phyloP scores from a whole-genome alignment of 1,140 invertebrate species.

The Zaprionus vittiger region DNA sequence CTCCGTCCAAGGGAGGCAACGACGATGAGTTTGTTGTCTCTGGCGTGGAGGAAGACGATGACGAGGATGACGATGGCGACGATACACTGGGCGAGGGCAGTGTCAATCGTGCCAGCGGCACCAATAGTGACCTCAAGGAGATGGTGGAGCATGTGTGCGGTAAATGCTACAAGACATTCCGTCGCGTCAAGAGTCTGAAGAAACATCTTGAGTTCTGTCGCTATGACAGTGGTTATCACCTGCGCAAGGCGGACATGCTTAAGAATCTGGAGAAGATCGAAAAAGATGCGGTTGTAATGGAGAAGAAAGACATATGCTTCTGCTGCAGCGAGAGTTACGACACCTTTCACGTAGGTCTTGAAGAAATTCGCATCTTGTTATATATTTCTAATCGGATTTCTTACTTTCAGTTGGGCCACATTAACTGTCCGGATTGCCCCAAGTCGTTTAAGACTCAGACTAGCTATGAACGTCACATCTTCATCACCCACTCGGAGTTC shows the following conservation, averaged over 20 bases:
- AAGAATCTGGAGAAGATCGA: slow-evolving; percentile 83
- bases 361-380: not conserved
- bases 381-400: not conserved
- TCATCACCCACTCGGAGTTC: slow-evolving; percentile 78
- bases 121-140: slow-evolving; percentile 57
- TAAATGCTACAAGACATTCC: slow-evolving; percentile 81
- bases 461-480: slow-evolving; percentile 82
- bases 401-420: slow-evolving; percentile 70
- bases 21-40: slow-evolving; percentile 58
- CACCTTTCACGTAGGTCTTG: slow-evolving; percentile 74
- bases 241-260: slow-evolving; percentile 78
- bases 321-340: slow-evolving; percentile 83
- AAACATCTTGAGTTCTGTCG: slow-evolving; percentile 81
- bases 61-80: slow-evolving; percentile 54
- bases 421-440: slow-evolving; percentile 83
- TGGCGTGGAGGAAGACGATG: slow-evolving; percentile 42
- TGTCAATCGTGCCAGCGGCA: slow-evolving; percentile 7
- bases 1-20: slow-evolving; percentile 29
- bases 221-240: slow-evolving; percentile 78
- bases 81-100: slow-evolving; percentile 26
- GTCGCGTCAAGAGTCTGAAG: slow-evolving; percentile 72
- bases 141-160: slow-evolving; percentile 83
- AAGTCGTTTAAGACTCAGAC: slow-evolving; percentile 83
- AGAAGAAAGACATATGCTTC: slow-evolving; percentile 81
- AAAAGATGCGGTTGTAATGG: slow-evolving; percentile 75